Percentiles rank a stretch among this genome's conserved stretches.
phyloP scores from a whole-genome alignment of 1,140 invertebrate genomes.

The Plutomurus gul region DNA sequence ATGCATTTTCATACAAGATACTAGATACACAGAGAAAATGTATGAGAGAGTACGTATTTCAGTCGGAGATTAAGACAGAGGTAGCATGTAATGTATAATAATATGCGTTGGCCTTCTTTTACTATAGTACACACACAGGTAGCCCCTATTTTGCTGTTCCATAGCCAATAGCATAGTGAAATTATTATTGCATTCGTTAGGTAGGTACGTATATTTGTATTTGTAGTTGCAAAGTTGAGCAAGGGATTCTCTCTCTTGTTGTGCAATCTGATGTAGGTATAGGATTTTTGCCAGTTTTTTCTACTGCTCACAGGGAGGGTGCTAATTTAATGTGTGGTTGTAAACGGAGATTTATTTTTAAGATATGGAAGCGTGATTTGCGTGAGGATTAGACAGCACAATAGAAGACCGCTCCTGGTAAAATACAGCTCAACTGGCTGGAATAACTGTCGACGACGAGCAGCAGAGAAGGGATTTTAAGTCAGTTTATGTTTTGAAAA shows the following conservation, averaged over 20 bases:
- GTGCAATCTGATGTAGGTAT: background rate
- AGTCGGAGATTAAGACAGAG: no score
- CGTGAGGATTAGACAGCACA: background rate
- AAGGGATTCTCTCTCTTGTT: background rate
- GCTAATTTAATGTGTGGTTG: conserved; percentile 31
- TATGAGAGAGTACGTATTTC: no score
- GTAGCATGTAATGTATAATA: no score
- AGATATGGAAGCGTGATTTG: conserved; percentile 12
- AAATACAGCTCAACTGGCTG: background rate
- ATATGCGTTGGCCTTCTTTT: no score
- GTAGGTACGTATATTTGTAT: background rate
- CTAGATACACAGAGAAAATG: no score
- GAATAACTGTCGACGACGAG: no score
- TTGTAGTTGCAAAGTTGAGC: background rate
- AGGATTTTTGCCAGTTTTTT: conserved; percentile 24
- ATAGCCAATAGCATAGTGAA: background rate
- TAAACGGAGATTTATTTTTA: background rate
- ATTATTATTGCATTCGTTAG: background rate
- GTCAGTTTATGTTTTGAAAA: no score
- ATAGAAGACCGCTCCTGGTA: background rate
- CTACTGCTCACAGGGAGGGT: background rate
- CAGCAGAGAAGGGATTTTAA: no score
- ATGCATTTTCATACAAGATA: no score
- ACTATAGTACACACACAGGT: no score
- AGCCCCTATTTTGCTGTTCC: no score